These are phyloP conservation scores for Pangasius krempfi DNA, from an alignment of 2,797 vertebrate genomes.

Conservation along the genomic window DNA sequence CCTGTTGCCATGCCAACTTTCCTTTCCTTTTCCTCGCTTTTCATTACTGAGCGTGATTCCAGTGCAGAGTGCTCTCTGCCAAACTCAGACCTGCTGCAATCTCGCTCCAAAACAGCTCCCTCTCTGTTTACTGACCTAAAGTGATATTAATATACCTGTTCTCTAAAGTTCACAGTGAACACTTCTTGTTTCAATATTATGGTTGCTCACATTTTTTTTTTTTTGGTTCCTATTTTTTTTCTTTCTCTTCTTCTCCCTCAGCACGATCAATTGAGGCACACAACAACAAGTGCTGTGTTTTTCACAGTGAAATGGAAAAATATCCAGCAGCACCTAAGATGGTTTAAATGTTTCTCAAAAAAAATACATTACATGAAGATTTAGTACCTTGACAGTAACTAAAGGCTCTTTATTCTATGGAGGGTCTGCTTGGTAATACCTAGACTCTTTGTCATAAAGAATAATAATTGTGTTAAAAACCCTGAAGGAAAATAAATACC, in stretches of 20 bases:
- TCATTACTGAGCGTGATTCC: slow-evolving; percentile 65
- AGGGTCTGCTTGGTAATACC: not conserved
- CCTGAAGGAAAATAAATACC: not conserved
- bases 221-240: not conserved
- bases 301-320: not conserved
- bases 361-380: not conserved
- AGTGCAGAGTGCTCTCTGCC: slow-evolving; percentile 63
- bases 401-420: not conserved
- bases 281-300: not conserved
- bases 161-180: not conserved
- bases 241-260: not conserved
- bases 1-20: slow-evolving; percentile 75
- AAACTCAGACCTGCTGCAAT: slow-evolving; percentile 56
- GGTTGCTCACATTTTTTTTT: not conserved
- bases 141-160: slow-evolving; percentile 19
- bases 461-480: not conserved
- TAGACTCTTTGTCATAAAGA: not conserved
- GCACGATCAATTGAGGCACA: not conserved
- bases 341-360: not conserved
- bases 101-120: slow-evolving; percentile 21
- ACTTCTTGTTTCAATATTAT: slow-evolving; percentile 14
- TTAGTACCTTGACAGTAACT: not conserved
- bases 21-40: slow-evolving; percentile 52
- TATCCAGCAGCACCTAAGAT: not conserved
- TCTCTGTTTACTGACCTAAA: slow-evolving; percentile 19